Evolutionary conservation across 2,888 invertebrate species (phyloP), one percentile per base, ranked within the genome.

Genomic region (Xylota segnis): DNA sequence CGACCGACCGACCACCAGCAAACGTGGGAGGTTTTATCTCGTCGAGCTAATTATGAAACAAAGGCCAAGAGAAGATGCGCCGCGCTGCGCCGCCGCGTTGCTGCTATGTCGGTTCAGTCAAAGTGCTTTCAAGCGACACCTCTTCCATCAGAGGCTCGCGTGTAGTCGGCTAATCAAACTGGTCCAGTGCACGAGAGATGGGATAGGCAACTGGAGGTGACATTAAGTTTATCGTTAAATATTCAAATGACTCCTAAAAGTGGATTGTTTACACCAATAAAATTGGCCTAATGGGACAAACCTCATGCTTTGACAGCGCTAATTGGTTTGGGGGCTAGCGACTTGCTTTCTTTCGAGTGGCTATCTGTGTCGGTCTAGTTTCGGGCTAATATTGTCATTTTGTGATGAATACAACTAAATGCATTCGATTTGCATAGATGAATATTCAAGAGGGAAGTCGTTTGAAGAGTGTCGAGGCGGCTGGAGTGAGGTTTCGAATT

Each of bases 21-120:
- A 23, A 54, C 71, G 77, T 83, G 65, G 82, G 77, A 59, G 82
- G 71, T 29, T 83, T 71, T 71, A 61, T 77, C 77, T 52, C 27
- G 4, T 47, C 29, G 43, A 61, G 32, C 34, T 70, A 70, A 76
- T 76, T 77, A 70, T 32, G 16, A 52, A 23, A 52, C 47, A 58
- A 47, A 37, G 47, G 37, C 47, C 16, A n/a, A n/a, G 27, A 12
- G 23, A 23, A 23, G 23, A 23, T 23, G 23, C 23, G 3, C 23
- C 23, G 23, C 23, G n/a, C n/a, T n/a, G n/a, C 23, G 23, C 23
- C 23, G 10, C 32, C 14, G 37, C 10, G n/a, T n/a, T 37, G 56
- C n/a, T 16, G 32, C 34, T 43, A 40, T 3, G 4, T 40, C 23
- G 27, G 10, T 27, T 9, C 32, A 56, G 34, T 54, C 14, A 14